Conservation (phyloP, 2,797 vertebrate species). For the Dryobates pubescens region DNA sequence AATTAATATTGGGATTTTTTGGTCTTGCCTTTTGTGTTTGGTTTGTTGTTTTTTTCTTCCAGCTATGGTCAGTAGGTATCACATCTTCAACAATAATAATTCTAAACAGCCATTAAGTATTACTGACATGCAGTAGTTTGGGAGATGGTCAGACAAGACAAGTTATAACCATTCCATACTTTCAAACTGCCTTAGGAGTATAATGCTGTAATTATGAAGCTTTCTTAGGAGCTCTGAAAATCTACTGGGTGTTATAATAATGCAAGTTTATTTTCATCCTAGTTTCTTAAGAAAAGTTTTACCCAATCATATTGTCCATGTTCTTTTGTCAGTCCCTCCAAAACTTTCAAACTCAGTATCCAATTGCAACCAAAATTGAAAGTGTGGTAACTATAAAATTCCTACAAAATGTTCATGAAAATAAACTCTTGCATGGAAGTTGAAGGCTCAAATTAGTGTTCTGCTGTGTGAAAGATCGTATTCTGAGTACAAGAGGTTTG, state of each 20-base stretch:
- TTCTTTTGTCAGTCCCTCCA: not conserved
- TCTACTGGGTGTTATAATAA: not conserved
- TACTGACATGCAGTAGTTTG: slow-evolving; percentile 17
- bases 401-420: not conserved
- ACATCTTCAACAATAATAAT: not conserved
- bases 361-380: not conserved
- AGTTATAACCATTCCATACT: not conserved
- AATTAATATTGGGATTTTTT: not conserved
- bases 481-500: not conserved
- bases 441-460: not conserved
- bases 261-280: slow-evolving; percentile 26
- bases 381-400: not conserved
- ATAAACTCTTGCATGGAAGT: not conserved
- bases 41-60: not conserved
- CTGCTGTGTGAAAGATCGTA: not conserved
- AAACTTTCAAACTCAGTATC: not conserved
- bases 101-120: slow-evolving; percentile 11
- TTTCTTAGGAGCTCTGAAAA: slow-evolving; percentile 17
- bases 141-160: slow-evolving; percentile 2
- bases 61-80: not conserved
- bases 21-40: not conserved
- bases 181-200: not conserved
- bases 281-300: slow-evolving; percentile 1
- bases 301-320: not conserved
- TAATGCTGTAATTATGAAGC: slow-evolving; percentile 3